Base-by-base conservation (phyloP, 2,888 invertebrate species). In the Nomada flava region DNA sequence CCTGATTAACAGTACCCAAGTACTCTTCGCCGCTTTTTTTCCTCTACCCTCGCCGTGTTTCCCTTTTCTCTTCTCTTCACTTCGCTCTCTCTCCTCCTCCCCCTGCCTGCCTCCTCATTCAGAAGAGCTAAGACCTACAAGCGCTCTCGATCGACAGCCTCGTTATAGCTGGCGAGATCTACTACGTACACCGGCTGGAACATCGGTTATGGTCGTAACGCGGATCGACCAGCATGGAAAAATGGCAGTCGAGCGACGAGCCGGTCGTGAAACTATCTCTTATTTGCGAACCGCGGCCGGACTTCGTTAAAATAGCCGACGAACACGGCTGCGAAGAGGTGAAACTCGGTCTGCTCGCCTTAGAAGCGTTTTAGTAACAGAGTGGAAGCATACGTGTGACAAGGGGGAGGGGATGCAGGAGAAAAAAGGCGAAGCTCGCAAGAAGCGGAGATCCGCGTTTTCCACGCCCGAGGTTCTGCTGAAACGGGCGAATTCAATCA, bases 211-310 rank as follows among this genome's bases (percentile, higher is more conserved):
- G 86, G 88, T 74, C 81, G 84, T 83, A 69, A 79, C 82, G 64
- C 60, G 78, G 72, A 52, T 71, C 83, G 82, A 79, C 82, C 76
- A 72, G 74, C 76, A 76, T 88, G 88, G 88, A 87, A 88, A 88
- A 88, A 84, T 85, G 82, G 60, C 71, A 76, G 72, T 53, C 57
- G 62, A 36, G 36, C 84, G 81, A 86, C 82, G 86, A 87, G 78
- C 87, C 88, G 88, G 88, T 88, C 88, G 86, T 80, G 88, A 85
- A 86, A 88, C 86, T 85, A 85, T 86, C 85, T 85, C 86, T 87
- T 86, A 83, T 86, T 86, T 79, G 81, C 81, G 85, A 86, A 83
- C 78, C 72, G 62, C 36, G 60, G 62, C 44, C 44, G 59, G 69
- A 70, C 79, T 85, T 85, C 83, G 88, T 82, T 88, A 87, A 89